Evolutionary conservation across 2,113 vertebrate genomes (phyloP).

Genomic region (Nothoprocta perdicaria): DNA sequence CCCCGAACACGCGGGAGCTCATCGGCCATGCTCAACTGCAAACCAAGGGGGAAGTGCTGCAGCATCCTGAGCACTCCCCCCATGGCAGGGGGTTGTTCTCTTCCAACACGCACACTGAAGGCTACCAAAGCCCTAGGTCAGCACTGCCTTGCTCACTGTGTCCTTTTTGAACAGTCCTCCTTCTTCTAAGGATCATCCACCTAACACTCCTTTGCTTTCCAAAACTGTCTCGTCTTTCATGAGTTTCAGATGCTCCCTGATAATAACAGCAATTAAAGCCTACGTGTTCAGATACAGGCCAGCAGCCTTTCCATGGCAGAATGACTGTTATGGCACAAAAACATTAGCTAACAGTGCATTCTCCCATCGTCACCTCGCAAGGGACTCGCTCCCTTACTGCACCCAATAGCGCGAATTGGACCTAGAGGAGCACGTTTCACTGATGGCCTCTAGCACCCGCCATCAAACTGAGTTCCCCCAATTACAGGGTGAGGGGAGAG

Average conservation of each 20-base stretch:
- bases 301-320: not conserved
- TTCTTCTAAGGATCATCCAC: constrained; percentile 16
- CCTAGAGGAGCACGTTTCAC: not conserved
- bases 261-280: not conserved
- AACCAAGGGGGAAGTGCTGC: not conserved
- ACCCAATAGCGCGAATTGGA: not conserved
- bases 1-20: not conserved
- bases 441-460: not conserved
- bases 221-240: not conserved
- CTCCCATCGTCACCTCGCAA: fast-evolving
- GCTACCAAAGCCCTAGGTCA: not conserved
- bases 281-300: not conserved
- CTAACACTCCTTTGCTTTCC: not conserved
- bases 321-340: fast-evolving
- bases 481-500: not conserved
- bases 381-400: not conserved
- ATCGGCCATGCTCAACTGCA: not conserved
- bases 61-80: not conserved
- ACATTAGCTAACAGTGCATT: not conserved
- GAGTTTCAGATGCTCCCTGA: not conserved
- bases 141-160: not conserved
- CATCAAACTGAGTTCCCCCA: not conserved
- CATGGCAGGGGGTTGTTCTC: not conserved
- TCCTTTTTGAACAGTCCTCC: not conserved
- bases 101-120: fast-evolving